phyloP scores from a whole-genome alignment of 2,888 invertebrate species.

The Fragum sueziense region DNA sequence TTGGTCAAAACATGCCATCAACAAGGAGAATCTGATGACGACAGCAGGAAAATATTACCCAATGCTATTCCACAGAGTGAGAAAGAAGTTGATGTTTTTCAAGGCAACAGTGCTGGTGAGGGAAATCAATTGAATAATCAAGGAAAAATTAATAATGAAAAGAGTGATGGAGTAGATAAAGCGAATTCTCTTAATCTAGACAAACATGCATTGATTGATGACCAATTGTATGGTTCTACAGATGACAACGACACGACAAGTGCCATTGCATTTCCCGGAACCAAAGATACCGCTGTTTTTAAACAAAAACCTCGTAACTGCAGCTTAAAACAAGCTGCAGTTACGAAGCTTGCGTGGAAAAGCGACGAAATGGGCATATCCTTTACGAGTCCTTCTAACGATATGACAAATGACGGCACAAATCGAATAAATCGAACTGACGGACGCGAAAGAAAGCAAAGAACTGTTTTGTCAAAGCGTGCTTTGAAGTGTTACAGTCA shows the following conservation, averaged over 20 bases:
- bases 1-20: too few relatives aligned
- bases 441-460: background rate
- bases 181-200: background rate
- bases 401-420: background rate
- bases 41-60: too few relatives aligned
- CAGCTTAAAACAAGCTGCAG: background rate
- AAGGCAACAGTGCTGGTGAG: too few relatives aligned
- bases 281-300: background rate
- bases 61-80: too few relatives aligned
- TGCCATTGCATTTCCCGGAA: background rate
- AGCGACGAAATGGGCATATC: background rate
- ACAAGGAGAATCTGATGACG: too few relatives aligned
- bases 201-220: background rate
- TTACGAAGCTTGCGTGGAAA: background rate
- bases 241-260: background rate
- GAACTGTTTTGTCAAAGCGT: too few relatives aligned
- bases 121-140: too few relatives aligned
- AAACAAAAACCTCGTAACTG: background rate
- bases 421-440: background rate
- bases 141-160: background rate
- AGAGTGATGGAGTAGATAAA: background rate
- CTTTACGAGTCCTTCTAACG: background rate
- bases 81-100: too few relatives aligned
- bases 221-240: background rate
- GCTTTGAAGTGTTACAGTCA: slow-evolving; percentile 8